Evolutionary conservation across 2,888 invertebrate species (phyloP).

Genomic region (Rugalucina vietnamica): DNA sequence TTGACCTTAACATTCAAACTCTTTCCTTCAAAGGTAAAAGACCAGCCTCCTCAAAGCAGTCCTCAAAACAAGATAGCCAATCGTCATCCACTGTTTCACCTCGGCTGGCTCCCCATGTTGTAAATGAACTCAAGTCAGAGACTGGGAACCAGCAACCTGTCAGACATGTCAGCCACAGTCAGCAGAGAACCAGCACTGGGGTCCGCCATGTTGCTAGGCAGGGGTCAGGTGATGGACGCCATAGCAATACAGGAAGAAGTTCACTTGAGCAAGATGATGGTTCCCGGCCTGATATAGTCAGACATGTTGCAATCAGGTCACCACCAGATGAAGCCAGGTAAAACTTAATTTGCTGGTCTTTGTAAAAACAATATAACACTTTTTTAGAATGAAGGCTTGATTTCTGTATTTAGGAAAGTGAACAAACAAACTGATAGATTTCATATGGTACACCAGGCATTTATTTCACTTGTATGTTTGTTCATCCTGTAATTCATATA

Average conservation of each 20-base stretch:
- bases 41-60: slow-evolving; percentile 8
- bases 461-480: no score
- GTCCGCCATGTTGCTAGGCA: slow-evolving; percentile 7
- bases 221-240: not conserved
- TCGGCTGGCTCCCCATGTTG: slow-evolving; percentile 47
- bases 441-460: no score
- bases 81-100: not conserved
- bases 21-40: slow-evolving; percentile 32
- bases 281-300: not conserved
- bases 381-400: no score
- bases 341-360: no score
- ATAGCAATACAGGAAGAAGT: not conserved
- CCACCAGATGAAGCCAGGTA: slow-evolving; percentile 24
- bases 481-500: no score
- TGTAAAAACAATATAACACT: no score
- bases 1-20: slow-evolving; percentile 1
- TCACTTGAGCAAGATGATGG: not conserved
- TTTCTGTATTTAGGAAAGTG: no score
- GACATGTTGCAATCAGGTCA: slow-evolving; percentile 39
- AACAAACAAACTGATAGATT: no score
- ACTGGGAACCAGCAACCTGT: slow-evolving; percentile 41
- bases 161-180: slow-evolving; percentile 30
- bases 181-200: not conserved
- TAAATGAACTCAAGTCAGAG: slow-evolving; percentile 55
- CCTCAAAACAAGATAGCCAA: slow-evolving; percentile 11